Base-by-base conservation (phyloP, 1,140 invertebrate species). In the Dendrolimus kikuchii region DNA sequence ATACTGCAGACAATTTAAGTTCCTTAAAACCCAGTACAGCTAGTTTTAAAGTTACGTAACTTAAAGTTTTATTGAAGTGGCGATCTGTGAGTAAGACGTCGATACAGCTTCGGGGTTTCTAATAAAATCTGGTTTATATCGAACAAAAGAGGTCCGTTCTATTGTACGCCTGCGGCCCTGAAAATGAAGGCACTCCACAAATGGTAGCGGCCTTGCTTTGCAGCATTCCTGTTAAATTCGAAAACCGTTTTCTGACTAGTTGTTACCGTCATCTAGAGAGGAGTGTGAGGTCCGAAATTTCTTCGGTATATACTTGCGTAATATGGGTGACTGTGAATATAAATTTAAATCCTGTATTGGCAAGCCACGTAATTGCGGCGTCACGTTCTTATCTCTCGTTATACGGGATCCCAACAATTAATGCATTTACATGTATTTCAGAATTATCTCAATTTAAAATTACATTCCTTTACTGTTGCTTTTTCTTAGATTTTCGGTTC, bases 71-170 rank as follows among this genome's bases (percentile, higher is more conserved):
- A 49, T 40, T 49, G 41, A n/a, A 49, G 5, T 39, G 36, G 58
- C 55, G 54, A 60, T 49, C 39, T 45, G 54, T 50, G 46, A 43
- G 46, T 53, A 54, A 51, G 42, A 53, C 49, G 50, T 54, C 42
- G 38, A 45, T 57, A 59, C 55, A 49, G 56, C 51, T 59, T 62
- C 55, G 53, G 54, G 57, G 60, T 69, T 65, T 70, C 58, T 70
- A 69, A 71, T 74, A 74, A 69, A 70, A 70, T 70, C 62, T 64
- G 63, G 64, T 69, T 68, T 69, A 63, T 66, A 65, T 59, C 61
- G 61, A 67, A 71, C 71, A 74, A 70, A 66, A 63, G 68, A 70
- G 57, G 51, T 59, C 57, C 47, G 45, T 46, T 61, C 59, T 60
- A 66, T 66, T 73, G 68, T 70, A 40, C 51, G 62, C 66, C 59